Base-by-base conservation (phyloP, 1,140 invertebrate species). In the Trichonephila clavipes region DNA sequence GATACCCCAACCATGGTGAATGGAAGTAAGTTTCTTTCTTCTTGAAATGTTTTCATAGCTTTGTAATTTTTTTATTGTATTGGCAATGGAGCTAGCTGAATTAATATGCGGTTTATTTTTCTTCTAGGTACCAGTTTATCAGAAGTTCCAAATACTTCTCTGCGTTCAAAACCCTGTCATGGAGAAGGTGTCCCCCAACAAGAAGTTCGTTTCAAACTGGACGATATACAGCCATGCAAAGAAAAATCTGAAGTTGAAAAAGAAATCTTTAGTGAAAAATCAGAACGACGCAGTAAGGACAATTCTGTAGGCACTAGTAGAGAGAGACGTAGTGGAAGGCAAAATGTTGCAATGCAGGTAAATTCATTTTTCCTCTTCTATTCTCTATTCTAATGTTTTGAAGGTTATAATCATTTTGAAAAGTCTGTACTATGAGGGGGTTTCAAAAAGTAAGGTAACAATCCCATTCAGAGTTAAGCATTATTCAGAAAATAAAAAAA, bases 321-420 rank as follows among this genome's bases (percentile, higher is more conserved):
- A 77, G 87, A 93, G 72, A 90, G 88, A 58, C 40, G 92, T 51
- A 81, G 44, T 59, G 91, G 77, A n/a, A 85, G 94, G 12, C 94
- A 94, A 19, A 94, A 94, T 85, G 94, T 94, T 21, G 94, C 94
- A n/a, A 92, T 94, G 89, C 94, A 94, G 88, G 94, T 94, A 72
- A 61, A 18, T 88, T 21, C 24, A 44, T 85, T 34, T n/a, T 40
- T 34, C 28, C 34, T 40, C 59, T 24, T 86, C 5, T 86, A 28
- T 2, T 69, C 66, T 69, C 7, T 1, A 28, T 69, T 62, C 3
- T 69, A 69, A 51, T 51, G 0, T 51, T 51, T 51, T 51, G 51
- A 51, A 51, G 51, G 10, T 0, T 51, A 1, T 51, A 51, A 51
- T 10, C 7, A 10, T 7, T 51, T 51, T 51, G 34, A 40, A 40